Base-by-base conservation (phyloP, 2,888 invertebrate genomes). In the Ypsolopha scabrella region DNA sequence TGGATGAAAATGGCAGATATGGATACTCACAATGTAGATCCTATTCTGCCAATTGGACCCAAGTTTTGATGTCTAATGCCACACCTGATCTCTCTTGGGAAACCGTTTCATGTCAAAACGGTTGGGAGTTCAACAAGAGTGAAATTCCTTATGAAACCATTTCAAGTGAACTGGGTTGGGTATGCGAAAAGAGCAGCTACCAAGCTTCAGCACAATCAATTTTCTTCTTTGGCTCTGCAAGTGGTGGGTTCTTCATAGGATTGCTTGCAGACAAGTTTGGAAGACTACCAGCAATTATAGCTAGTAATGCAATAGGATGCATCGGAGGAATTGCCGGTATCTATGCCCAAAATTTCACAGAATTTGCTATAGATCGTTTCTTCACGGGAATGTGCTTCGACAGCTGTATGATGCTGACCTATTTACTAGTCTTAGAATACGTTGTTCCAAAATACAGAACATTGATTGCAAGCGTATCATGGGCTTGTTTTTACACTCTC, bases 91-190 rank as follows among this genome's bases (percentile, higher is more conserved):
- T 34, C 6, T 24, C n/a, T 3, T 54, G 53, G 52, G 14, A n/a
- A 4, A 47, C 46, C n/a, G 14, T 10, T 6, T 6, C 38, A 2
- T 55, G 55, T 50, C 53, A 51, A 39, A 13, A 54, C 34, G 56
- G 56, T 4, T 56, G 56, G 56, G 56, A 56, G 41, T 56, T 54
- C 36, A 49, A 56, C 38, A 52, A 14, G 36, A 52, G 41, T 10
- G 54, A 54, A 34, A 56, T 56, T 39, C 54, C 56, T 6, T 56
- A 56, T 39, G 48, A 54, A 1, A 56, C 56, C 2, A 53, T 54
- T 43, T 43, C 53, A 3, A 56, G 50, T 39, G 54, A 56, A n/a
- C 41, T 54, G 9, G 53, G 52, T 24, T 56, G 56, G 56, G 56
- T 56, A 10, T 56, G 56, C 39, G 56, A 56, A 9, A 50, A 35